A percentile compares a stretch with the other conserved stretches of the same genome.
Evolutionary conservation across 2,113 vertebrate species (phyloP).

Genomic region (Cyphomyrus discorhynchus): DNA sequence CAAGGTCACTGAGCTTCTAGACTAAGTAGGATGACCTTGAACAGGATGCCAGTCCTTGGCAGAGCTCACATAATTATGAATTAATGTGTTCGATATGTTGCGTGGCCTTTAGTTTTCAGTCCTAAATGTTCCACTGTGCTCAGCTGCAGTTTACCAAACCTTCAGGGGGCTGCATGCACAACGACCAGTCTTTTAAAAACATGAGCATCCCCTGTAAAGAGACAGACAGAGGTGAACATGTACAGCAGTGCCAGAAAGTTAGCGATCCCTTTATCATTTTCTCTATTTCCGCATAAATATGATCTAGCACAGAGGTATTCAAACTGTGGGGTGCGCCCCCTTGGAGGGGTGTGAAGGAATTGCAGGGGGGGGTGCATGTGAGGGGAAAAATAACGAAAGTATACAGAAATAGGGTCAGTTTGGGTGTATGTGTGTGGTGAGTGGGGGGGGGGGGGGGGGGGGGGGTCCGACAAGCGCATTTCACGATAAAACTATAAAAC

Average conservation of each 20-base stretch:
- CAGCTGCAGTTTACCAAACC: not conserved
- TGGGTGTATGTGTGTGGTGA: too few species aligned
- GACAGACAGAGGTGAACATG: not conserved
- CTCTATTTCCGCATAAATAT: not conserved
- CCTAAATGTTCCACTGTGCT: not conserved
- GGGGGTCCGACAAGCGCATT: not conserved
- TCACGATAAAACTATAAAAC: constrained; percentile 3
- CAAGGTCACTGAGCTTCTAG: not conserved
- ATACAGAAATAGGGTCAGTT: too few species aligned
- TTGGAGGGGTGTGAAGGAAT: not conserved
- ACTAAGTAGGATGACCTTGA: not conserved
- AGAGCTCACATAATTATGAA: not conserved
- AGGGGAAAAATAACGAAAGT: not conserved
- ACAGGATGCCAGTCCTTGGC: not conserved
- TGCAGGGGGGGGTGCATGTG: not conserved
- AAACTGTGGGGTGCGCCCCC: not conserved
- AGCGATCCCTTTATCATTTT: not conserved
- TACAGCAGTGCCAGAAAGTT: not conserved
- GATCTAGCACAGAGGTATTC: not conserved
- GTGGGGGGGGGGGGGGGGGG: too few species aligned
- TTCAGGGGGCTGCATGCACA: not conserved
- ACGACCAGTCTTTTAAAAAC: not conserved
- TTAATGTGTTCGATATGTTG: not conserved
- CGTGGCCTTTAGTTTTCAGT: not conserved
- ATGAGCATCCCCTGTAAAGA: not conserved